Evolutionary conservation across 2,888 invertebrate species (phyloP), one percentile per base, ranked within the genome.

Genomic region (Protophormia terraenovae): DNA sequence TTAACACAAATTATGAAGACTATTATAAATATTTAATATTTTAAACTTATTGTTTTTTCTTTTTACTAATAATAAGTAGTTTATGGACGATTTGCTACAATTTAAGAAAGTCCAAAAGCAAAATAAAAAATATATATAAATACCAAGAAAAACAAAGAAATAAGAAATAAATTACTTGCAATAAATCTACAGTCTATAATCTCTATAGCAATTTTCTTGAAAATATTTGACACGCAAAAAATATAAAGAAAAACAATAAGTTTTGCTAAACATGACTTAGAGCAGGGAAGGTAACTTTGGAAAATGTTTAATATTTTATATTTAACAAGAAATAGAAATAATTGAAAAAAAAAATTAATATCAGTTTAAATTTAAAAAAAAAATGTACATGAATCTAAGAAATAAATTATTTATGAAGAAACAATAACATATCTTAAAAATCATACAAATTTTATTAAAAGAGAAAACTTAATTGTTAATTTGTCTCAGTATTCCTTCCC

Each of bases 171-270:
- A 75, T 75, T 38, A 53, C 50, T 75, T 38, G 32, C 75, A 64
- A 64, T 75, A 75, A 64, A 75, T 75, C 38, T 50, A 47, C 35
- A 35, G 35, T 24, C 62, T 53, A 29, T 75, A 75, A 53, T 64
- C 62, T 53, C 32, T 64, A 5, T 24, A 50, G 38, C 24, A 75
- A 38, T 53, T 50, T 75, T 62, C 35, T 73, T 60, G 16, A n/a
- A n/a, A n/a, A n/a, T 4, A 32, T 29, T 47, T 53, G 47, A 64
- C 35, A 53, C 45, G 32, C 22, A 19, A 67, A 35, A 62, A 12
- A 19, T n/a, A n/a, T n/a, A 32, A 32, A 41, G n/a, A 38, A 35
- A 29, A 58, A 72, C 27, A 41, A 19, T 53, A 64, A 50, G 47
- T n/a, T n/a, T n/a, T n/a, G n/a, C n/a, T n/a, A 35, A 60, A 64